Base-by-base conservation (phyloP, 92 coral and sea anemone genomes). In the Phenganax subtilis region DNA sequence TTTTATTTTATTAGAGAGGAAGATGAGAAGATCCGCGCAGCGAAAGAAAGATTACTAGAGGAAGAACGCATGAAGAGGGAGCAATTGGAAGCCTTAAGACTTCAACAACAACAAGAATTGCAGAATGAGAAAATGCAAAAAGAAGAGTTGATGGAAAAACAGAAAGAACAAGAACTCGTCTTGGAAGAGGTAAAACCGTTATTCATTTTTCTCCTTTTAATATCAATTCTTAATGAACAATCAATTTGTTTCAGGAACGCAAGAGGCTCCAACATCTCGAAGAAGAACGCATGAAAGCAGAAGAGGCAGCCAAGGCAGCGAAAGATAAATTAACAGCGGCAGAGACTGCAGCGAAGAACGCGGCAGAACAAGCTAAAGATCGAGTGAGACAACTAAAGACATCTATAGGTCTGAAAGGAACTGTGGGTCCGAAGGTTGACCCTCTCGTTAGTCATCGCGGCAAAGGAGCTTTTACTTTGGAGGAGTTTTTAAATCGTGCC, bases 341-440 rank as follows among this genome's bases (percentile, higher is more conserved):
- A 0, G 90, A 91, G 82, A 85, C 88, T 31, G 97, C 96, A 28
- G 88, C 97, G n/a, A 87, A 88, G 80, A 91, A 76, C 44, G 97
- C 96, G 0, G 92, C 97, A 3, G 97, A 93, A 54, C 90, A 91
- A 69, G 96, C 97, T 6, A 93, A 93, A 90, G 88, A 91, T 83
- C 90, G 88, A 89, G 97, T 91, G 62, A 85, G 97, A 73, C 96
- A 93, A 74, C 83, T 93, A 17, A 93, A 89, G 84, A 93, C 96
- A 8, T 90, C 90, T 62, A 88, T 89, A 16, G 97, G 97, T 51
- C 90, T 93, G 37, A 96, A 96, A 53, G 87, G 93, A 59, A 89
- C 97, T 16, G 75, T 93, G 12, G 92, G 97, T 3, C 97, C 97
- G 14, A 87, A 88, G 17, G 81, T 75, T 7, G 96, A 96, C 14